Base-by-base conservation (phyloP, 2,888 invertebrate genomes). In the Vesta saturnalis region DNA sequence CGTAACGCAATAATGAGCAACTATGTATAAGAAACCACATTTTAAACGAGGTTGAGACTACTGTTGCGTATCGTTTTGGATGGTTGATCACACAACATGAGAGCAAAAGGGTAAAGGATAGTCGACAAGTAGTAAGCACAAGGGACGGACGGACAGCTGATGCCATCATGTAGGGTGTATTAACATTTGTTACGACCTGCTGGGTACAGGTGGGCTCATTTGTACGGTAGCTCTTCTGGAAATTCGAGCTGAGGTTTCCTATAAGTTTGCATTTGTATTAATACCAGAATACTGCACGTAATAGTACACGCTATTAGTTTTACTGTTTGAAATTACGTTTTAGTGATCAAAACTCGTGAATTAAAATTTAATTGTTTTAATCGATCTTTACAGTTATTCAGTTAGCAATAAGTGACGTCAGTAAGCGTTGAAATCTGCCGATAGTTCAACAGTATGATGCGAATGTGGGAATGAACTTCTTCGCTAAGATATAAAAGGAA, bases 121-220 rank as follows among this genome's bases (percentile, higher is more conserved):
- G 65, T 69, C 30, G 66, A 70, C 69, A 64, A 68, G 67, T 67
- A 63, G 59, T 52, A 64, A 66, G 59, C 69, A 70, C 61, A 64
- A 62, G 72, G 39, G 39, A 39, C 39, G 73, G 70, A 70, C 59
- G 71, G 75, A 74, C 76, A 75, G 76, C 76, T 75, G 76, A 73
- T 76, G 72, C 74, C 72, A 73, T 70, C 72, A 70, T 68, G 68
- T 73, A 70, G 73, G 73, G 74, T 73, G 72, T 73, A 76, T 76
- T 76, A 75, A 75, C 76, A 79, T 80, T 80, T 78, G 79, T 79
- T 79, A 78, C 80, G 78, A 80, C 79, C 79, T 80, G 79, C 78
- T 78, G 80, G 78, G 78, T 79, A 80, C 81, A 81, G 81, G 80
- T 81, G 81, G 80, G 77, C 74, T 73, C 78, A 75, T 78, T 79